Evolutionary conservation across 2,888 invertebrate genomes (phyloP).

Genomic region (Acleris literana): DNA sequence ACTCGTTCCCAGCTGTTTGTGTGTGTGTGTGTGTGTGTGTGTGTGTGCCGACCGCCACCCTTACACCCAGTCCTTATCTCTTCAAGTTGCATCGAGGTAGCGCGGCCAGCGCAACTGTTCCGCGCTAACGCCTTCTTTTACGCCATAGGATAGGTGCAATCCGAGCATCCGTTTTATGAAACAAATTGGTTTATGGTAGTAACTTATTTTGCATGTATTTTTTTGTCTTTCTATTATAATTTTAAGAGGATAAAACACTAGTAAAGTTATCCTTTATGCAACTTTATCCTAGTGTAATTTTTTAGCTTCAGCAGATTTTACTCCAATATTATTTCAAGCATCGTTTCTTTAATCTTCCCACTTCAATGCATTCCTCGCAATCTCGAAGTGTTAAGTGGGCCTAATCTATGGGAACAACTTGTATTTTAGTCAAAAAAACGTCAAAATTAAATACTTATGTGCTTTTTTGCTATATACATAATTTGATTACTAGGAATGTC

Average conservation of each 20-base stretch:
- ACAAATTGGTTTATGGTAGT: constrained; percentile 34
- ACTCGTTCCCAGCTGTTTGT: background rate
- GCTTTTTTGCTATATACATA: constrained; percentile 43
- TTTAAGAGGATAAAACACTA: too few relatives aligned
- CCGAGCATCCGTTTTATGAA: constrained; percentile 65
- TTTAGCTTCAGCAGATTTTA: too few relatives aligned
- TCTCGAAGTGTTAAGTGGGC: too few relatives aligned
- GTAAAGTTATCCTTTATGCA: too few relatives aligned
- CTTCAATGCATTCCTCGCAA: too few relatives aligned
- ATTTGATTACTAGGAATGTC: constrained; percentile 61
- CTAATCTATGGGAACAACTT: too few relatives aligned
- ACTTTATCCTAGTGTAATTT: too few relatives aligned
- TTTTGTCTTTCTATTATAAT: background rate
- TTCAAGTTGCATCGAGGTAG: constrained; percentile 43
- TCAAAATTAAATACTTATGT: too few relatives aligned
- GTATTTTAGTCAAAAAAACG: too few relatives aligned
- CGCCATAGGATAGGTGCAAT: constrained; percentile 58
- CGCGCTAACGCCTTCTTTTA: constrained; percentile 69
- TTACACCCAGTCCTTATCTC: constrained; percentile 65
- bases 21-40: too few relatives aligned
- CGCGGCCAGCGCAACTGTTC: constrained; percentile 53
- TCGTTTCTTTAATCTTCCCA: too few relatives aligned
- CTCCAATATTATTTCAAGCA: too few relatives aligned
- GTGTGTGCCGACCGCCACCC: constrained; percentile 41
- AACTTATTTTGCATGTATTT: background rate